Evolutionary conservation across 23 tunicate genomes (phyloP).

Genomic region (Trididemnum clinides): DNA sequence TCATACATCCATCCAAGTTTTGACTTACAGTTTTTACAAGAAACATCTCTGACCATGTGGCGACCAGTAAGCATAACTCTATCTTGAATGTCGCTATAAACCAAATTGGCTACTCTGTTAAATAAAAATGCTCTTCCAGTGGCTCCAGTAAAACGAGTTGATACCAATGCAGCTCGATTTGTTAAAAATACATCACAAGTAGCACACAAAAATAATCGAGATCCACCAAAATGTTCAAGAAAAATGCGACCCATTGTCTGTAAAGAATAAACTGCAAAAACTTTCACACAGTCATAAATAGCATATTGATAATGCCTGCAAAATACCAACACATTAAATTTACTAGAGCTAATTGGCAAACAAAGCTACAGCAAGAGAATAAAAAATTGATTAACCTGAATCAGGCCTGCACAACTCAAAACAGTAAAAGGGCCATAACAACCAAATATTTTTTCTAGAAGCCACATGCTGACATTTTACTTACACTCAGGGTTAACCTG

Average conservation of each 20-base stretch:
- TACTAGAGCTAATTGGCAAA: too few species aligned
- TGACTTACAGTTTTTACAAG: constrained; percentile 85
- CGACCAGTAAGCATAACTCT: constrained; percentile 98
- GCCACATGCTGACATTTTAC: too few species aligned
- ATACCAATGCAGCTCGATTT: constrained; percentile 80
- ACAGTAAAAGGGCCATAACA: too few species aligned
- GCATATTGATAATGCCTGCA: too few species aligned
- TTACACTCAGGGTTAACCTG: too few species aligned
- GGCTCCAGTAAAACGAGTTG: constrained; percentile 99
- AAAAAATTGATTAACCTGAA: too few species aligned
- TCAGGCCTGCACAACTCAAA: too few species aligned
- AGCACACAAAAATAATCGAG: constrained; percentile 81
- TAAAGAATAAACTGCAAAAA: too few species aligned
- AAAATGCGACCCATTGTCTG: constrained; percentile 98
- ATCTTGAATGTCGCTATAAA: constrained; percentile 92
- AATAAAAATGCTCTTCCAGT: constrained; percentile 98
- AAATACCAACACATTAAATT: too few species aligned
- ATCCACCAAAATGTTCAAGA: constrained; percentile 92
- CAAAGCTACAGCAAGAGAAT: too few species aligned
- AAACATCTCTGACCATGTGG: constrained; percentile 97
- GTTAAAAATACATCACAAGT: constrained; percentile 91
- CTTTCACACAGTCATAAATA: too few species aligned
- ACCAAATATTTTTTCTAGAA: too few species aligned
- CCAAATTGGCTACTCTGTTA: constrained; percentile 89
- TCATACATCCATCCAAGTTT: constrained; percentile 99